These are phyloP conservation scores for Caenorhabditis becei DNA, from an alignment of 2,888 invertebrate species.

Conservation along the genomic window DNA sequence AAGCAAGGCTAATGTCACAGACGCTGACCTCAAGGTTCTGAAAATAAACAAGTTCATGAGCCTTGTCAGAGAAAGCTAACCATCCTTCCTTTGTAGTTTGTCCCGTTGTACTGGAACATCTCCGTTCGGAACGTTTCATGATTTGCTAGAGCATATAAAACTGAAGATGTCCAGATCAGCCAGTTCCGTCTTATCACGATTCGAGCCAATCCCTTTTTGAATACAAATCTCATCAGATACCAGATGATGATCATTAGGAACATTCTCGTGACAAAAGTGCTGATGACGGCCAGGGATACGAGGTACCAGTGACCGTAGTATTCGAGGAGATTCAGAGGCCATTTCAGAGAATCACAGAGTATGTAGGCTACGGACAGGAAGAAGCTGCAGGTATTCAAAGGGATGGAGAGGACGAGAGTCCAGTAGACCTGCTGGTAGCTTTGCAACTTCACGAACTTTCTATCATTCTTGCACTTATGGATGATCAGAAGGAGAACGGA, in stretches of 20 bases:
- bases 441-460: background rate
- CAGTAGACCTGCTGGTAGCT: background rate
- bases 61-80: no score
- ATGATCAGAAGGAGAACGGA: background rate
- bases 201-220: background rate
- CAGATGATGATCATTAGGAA: background rate
- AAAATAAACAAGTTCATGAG: no score
- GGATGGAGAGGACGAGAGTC: background rate
- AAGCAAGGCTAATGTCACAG: background rate
- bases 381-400: background rate
- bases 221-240: constrained; percentile 1
- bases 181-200: background rate
- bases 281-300: background rate
- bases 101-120: background rate
- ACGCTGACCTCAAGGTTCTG: background rate
- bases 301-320: constrained; percentile 2
- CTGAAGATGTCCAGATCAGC: constrained; percentile 1
- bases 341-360: background rate
- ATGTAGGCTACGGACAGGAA: background rate
- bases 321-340: background rate
- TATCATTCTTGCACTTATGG: background rate
- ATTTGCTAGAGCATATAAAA: background rate
- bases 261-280: constrained; percentile 7
- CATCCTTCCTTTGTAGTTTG: no score
- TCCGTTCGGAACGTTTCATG: background rate